Conservation (phyloP, 2,888 invertebrate genomes). For the Odontomyia ornata region DNA sequence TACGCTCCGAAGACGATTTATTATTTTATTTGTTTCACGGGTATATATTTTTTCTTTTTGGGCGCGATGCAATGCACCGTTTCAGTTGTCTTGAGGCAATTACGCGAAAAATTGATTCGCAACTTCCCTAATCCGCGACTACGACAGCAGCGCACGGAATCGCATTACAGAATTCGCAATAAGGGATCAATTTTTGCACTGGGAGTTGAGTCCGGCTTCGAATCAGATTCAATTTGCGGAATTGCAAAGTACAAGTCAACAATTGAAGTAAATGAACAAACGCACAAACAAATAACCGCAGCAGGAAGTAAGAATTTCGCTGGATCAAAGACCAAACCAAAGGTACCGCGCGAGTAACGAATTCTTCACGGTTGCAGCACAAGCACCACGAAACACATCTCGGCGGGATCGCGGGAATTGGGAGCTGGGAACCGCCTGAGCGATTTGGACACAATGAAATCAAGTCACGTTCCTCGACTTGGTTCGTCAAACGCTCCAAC, state of each 20-base stretch:
- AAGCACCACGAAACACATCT: background rate
- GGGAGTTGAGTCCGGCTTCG: background rate
- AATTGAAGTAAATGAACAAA: background rate
- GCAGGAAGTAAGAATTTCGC: no score
- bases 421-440: background rate
- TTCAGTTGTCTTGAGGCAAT: background rate
- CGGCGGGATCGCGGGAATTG: background rate
- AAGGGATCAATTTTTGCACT: no score
- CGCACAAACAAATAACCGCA: background rate
- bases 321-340: no score
- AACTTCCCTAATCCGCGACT: constrained; percentile 12
- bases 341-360: no score
- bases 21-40: background rate
- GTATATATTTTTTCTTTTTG: constrained; percentile 29
- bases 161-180: background rate
- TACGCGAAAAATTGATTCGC: constrained; percentile 9
- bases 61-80: constrained; percentile 18
- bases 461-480: constrained; percentile 29
- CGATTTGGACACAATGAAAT: background rate
- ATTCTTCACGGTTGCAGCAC: no score
- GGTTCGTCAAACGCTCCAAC: background rate
- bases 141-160: background rate
- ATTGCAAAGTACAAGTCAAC: background rate
- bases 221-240: background rate
- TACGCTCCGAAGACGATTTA: background rate